Percentiles rank a stretch among this genome's conserved stretches.
phyloP scores from a whole-genome alignment of 2,113 vertebrate genomes.

The Ptilorrhoa leucosticta region DNA sequence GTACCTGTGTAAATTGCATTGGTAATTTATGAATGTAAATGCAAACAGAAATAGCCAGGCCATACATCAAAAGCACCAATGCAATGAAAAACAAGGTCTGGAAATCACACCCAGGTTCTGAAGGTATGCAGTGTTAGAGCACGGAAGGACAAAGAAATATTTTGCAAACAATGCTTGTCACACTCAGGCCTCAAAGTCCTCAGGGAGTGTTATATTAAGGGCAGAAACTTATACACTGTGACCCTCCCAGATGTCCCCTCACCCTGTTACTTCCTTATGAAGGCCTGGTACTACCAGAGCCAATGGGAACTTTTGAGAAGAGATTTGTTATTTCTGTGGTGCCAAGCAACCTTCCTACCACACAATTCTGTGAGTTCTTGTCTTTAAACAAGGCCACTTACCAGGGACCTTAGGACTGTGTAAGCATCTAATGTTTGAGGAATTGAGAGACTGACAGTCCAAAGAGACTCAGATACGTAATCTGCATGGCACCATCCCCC shows the following conservation, averaged over 20 bases:
- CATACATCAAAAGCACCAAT: background rate
- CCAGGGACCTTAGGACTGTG: background rate
- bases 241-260: background rate
- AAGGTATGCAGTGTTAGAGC: background rate
- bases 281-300: background rate
- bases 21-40: slow-evolving; percentile 25
- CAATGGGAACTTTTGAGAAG: background rate
- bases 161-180: background rate
- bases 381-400: background rate
- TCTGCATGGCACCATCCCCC: background rate
- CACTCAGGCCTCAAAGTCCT: background rate
- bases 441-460: background rate
- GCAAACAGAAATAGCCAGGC: slow-evolving; percentile 31
- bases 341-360: background rate
- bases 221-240: background rate
- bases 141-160: background rate
- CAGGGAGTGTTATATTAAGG: background rate
- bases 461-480: background rate
- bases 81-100: background rate
- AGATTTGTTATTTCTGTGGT: background rate
- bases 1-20: background rate
- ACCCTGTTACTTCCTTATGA: background rate
- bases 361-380: background rate
- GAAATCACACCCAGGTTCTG: background rate
- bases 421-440: background rate